Evolutionary conservation across 1,140 invertebrate genomes (phyloP), one percentile per base, ranked within the genome.

Genomic region (Penaeus indicus): DNA sequence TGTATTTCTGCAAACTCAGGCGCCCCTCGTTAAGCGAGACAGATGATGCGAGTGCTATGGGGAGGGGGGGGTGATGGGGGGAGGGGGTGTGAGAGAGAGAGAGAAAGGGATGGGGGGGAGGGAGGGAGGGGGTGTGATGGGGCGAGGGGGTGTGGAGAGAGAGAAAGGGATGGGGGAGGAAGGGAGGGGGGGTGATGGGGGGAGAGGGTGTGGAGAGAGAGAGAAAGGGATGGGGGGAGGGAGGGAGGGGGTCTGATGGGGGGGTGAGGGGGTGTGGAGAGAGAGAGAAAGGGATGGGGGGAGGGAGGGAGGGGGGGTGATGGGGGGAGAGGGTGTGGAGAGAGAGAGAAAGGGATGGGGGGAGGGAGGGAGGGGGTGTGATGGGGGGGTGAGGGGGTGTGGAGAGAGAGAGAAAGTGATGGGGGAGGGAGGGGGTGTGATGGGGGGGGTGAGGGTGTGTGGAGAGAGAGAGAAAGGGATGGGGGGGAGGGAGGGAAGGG

Each of bases 81-180:
- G 75, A 62, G 42, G 32, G 72, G 38, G 69, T 62, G n/a, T 54
- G 72, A 38, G 69, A 62, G 60, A 75, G 47, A 78, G 72, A 78
- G 61, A 54, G 19, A 25, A 38, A 61, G 61, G n/a, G 61, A 69
- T 22, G 25, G 62, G 25, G 21, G 63, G 62, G 47, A 61, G 1
- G 47, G 11, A 8, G 81, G n/a, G 8, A 25, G 4, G 25, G n/a
- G 27, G 25, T n/a, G 16, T 27, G 19, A 22, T 19, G 61, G n/a
- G 16, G n/a, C 64, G 63, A 27, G 32, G 62, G 64, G 42, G n/a
- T 10, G 67, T 32, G 63, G 25, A 63, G 67, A 67, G 67, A 32
- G 16, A 21, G 64, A 32, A 38, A 42, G 16, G 32, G 22, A 62
- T 32, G 60, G 22, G 61, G 19, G 18, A 18, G n/a, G 75, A 22